Base-by-base conservation (phyloP, 2,113 vertebrate species). In the Tautogolabrus adspersus region DNA sequence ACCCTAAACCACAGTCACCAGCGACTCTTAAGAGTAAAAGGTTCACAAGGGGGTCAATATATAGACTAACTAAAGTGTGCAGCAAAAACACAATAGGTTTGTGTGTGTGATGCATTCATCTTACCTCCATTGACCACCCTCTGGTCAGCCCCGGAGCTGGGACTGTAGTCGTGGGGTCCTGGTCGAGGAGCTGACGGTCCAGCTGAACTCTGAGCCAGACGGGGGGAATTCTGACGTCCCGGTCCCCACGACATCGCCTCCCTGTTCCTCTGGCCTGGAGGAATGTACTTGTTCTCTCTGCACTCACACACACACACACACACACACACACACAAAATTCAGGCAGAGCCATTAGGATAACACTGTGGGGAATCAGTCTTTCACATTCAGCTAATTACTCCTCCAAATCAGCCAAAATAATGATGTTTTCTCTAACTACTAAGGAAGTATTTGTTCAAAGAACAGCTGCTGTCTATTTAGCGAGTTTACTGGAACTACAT, bases 41-140 rank as follows among this genome's bases (percentile, higher is more conserved):
- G 34, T 46, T 46, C 49, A 52, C 49, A 52, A 0, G 8, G 49
- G 18, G 49, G 19, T 51, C 30, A 40, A 49, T 30, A 59, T 10
- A 40, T 26, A 70, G 60, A 69, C 49, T n/a, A 26, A 51, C 46
- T 21, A 57, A 47, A 16, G 3, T 16, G 0, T 40, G 38, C 38
- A 40, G 38, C 38, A 40, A 40, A 26, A 40, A 40, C 38, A 40
- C 38, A 40, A 40, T 49, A 62, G 11, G 18, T 61, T 11, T 73
- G 56, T 44, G 13, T 44, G 13, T 11, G 52, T 69, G 56, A 61
- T 21, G 8, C 22, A 40, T 10, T 61, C 5, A 65, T 68, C 94
- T 92, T 96, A 96, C 98, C 98, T 97, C 98, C 98, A 38, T 99
- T 99, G 79, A 99, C 97, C 75, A 99, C 96, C 93, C 97, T 96